Conservation (phyloP, 37 sponge, comb jelly and placozoan genomes). For the Petrosia ficiformis region DNA sequence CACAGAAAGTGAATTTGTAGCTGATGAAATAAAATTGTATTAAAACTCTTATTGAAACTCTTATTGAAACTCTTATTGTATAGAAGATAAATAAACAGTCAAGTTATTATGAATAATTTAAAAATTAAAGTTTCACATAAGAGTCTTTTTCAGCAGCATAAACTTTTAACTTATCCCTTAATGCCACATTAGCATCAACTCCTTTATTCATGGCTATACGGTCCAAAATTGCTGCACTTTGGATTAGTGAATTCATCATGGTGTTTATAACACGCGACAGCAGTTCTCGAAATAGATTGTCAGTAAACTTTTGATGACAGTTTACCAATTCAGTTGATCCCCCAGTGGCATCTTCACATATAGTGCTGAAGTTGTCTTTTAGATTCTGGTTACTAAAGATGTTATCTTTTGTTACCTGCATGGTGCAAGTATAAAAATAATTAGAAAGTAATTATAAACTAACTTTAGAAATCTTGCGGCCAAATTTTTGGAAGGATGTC, state of each 20-base stretch:
- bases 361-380: not conserved
- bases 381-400: slow-evolving; percentile 9
- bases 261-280: slow-evolving; percentile 5
- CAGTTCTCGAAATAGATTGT: not conserved
- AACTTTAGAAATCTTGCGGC: not conserved
- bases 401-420: not conserved
- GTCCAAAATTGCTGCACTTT: not conserved
- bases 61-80: no score
- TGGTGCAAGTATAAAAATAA: no score
- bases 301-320: not conserved
- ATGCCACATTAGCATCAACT: slow-evolving; percentile 14
- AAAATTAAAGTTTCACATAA: no score
- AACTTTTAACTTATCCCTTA: slow-evolving; percentile 14
- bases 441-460: no score
- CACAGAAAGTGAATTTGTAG: no score
- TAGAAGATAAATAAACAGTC: no score
- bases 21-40: not conserved
- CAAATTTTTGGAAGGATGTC: not conserved
- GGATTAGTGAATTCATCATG: not conserved
- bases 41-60: not conserved
- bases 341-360: not conserved
- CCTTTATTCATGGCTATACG: slow-evolving; percentile 9
- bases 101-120: no score
- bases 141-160: slow-evolving; percentile 17
- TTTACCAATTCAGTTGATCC: no score